A percentile compares a stretch with the other conserved stretches of the same genome.
Conservation (phyloP, 2,797 vertebrate genomes). For the Etheostoma perlongum region DNA sequence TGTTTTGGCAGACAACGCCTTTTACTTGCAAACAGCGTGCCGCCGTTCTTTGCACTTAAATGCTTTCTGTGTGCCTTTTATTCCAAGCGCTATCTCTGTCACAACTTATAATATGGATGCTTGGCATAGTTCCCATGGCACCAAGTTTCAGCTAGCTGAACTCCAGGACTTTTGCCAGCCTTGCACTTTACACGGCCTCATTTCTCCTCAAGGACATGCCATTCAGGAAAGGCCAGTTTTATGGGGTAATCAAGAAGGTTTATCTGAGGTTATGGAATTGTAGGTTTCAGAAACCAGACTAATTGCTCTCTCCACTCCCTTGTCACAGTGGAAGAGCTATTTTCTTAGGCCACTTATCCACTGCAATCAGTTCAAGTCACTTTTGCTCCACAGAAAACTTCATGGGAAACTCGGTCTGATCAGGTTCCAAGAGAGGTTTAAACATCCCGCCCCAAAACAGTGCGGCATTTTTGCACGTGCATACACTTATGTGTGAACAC, state of each 20-base stretch:
- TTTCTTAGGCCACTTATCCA: slow-evolving; percentile 72
- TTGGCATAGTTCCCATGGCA: slow-evolving; percentile 58
- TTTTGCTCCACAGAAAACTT: slow-evolving; percentile 70
- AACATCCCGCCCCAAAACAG: slow-evolving; percentile 57
- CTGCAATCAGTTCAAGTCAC: slow-evolving; percentile 72
- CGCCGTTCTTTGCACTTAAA: slow-evolving; percentile 40
- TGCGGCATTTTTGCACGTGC: neutral
- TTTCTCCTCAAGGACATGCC: slow-evolving; percentile 64
- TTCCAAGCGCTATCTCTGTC: slow-evolving; percentile 54
- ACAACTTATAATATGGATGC: slow-evolving; percentile 54
- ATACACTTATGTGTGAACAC: neutral
- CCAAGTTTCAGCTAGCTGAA: slow-evolving; percentile 62
- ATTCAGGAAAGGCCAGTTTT: slow-evolving; percentile 75
- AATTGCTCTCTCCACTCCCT: slow-evolving; percentile 71
- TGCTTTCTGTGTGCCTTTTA: slow-evolving; percentile 31
- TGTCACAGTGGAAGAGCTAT: slow-evolving; percentile 70
- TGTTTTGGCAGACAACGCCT: slow-evolving; percentile 22
- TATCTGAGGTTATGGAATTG: slow-evolving; percentile 77
- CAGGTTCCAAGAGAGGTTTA: slow-evolving; percentile 65
- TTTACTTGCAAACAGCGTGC: slow-evolving; percentile 39
- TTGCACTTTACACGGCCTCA: slow-evolving; percentile 58
- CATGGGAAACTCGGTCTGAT: slow-evolving; percentile 74
- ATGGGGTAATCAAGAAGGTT: slow-evolving; percentile 72
- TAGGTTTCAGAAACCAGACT: slow-evolving; percentile 62
- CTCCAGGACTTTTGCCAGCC: slow-evolving; percentile 71